Base-by-base conservation (phyloP, 2,797 vertebrate genomes). In the Esox lucius region DNA sequence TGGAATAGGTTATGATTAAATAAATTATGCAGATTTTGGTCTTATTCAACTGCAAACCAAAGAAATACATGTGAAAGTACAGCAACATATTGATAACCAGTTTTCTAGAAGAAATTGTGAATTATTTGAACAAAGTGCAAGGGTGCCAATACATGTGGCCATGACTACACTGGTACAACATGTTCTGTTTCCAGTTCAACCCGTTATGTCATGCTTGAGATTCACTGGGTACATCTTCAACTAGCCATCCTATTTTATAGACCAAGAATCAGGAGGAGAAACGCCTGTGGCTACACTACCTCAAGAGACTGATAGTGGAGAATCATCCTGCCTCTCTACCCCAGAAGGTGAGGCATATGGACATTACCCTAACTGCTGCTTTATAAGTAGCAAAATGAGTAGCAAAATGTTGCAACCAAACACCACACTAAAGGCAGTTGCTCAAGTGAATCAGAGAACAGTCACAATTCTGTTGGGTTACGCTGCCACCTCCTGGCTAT, bases 211-310 rank as follows among this genome's bases (percentile, higher is more conserved):
- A 31, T 31, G 28, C 28, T 42, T 42, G 9, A 42, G 39, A 42
- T 42, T 42, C 39, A 6, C 39, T 9, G 39, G 39, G 12, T 46
- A 13, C 1, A 22, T n/a, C 31, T 15, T 39, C 16, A n/a, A 33
- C 31, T 17, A 68, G 19, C 33, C 15, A 28, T 24, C 39, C 46
- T 39, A 61, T 24, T 4, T 61, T 2, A 7, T 89, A 97, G 96
- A 94, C 96, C 0, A 96, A 93, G 88, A 97, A 97, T 90, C 95
- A 96, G 85, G 96, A 97, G 80, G 96, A 98, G 85, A 98, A 96
- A 81, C 89, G 94, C 0, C 83, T 97, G n/a, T 98, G 96, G 96
- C 91, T 97, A 1, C 95, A 96, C 81, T 96, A 95, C 87, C 95
- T 98, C 39, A 96, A 97, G 86, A 95, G 94, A 22, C 92, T 97